Evolutionary conservation across 2,113 vertebrate species (phyloP).

Genomic region (Bufo bufo): DNA sequence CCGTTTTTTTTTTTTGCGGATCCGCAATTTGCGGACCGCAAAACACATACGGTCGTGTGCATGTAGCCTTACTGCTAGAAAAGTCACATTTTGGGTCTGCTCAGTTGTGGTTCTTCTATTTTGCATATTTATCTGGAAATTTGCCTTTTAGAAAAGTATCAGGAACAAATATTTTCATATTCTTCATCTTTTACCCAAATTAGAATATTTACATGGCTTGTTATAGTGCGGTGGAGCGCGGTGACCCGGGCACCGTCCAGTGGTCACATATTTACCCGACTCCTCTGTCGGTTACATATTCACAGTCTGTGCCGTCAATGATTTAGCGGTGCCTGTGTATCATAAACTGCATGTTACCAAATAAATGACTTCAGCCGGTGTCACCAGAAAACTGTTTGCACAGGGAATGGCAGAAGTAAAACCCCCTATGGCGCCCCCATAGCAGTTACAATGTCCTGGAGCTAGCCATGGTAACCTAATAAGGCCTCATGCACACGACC

Average conservation of each 20-base stretch:
- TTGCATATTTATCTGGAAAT: conserved; percentile 17
- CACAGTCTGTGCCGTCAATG: background rate
- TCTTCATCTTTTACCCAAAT: conserved; percentile 11
- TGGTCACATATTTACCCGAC: conserved; percentile 12
- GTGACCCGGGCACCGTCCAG: background rate
- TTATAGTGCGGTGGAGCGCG: background rate
- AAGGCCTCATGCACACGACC: no score
- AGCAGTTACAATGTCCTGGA: background rate
- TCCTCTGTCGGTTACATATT: background rate
- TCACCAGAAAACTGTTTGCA: background rate
- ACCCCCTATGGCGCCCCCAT: background rate
- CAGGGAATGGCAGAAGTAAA: background rate
- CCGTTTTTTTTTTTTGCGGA: no score
- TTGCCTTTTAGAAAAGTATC: conserved; percentile 19
- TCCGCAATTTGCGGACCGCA: no score
- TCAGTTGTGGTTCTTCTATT: background rate
- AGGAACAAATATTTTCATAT: background rate
- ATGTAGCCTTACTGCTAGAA: background rate
- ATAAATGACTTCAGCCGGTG: background rate
- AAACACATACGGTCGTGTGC: no score
- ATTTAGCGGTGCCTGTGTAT: background rate
- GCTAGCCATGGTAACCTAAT: background rate
- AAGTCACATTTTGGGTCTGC: background rate
- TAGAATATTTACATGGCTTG: background rate
- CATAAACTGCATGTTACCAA: background rate